phyloP scores from a whole-genome alignment of 2,113 vertebrate genomes.

The Aspiorhynchus laticeps region DNA sequence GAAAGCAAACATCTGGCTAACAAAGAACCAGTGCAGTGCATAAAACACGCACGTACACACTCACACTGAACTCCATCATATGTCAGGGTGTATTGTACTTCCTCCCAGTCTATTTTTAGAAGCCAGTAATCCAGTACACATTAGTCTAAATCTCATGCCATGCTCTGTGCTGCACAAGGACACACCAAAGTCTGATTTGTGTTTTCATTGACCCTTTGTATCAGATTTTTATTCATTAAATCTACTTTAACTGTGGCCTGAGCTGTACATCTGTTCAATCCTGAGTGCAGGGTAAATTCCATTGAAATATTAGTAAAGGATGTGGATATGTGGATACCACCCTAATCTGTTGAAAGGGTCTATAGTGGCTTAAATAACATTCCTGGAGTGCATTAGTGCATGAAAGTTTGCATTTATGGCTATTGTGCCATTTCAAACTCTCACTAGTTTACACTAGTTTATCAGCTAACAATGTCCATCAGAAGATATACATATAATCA shows the following conservation, averaged over 20 bases:
- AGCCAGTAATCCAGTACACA: conserved; percentile 45
- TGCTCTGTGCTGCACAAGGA: conserved; percentile 25
- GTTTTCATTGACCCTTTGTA: conserved; percentile 39
- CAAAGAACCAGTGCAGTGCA: conserved; percentile 12
- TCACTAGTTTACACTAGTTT: background rate
- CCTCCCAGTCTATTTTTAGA: conserved; percentile 49
- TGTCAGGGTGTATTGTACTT: conserved; percentile 48
- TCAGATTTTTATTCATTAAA: conserved; percentile 26
- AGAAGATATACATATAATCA: background rate
- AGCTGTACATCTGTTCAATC: conserved; percentile 14
- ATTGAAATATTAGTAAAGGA: conserved; percentile 2
- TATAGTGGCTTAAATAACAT: conserved; percentile 17
- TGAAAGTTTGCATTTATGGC: background rate
- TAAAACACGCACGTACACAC: conserved; percentile 28
- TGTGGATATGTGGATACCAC: background rate
- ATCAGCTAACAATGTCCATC: background rate
- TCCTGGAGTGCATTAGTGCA: conserved; percentile 13
- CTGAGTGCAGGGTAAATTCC: background rate
- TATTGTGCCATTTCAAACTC: background rate
- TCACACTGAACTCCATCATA: conserved; percentile 22
- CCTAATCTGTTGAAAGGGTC: conserved; percentile 8
- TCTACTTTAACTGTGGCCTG: background rate
- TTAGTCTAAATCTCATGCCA: conserved; percentile 54
- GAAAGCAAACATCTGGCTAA: conserved; percentile 14
- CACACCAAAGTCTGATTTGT: background rate